Evolutionary conservation across 1,140 invertebrate genomes (phyloP).

Genomic region (Neoseiulus cucumeris): DNA sequence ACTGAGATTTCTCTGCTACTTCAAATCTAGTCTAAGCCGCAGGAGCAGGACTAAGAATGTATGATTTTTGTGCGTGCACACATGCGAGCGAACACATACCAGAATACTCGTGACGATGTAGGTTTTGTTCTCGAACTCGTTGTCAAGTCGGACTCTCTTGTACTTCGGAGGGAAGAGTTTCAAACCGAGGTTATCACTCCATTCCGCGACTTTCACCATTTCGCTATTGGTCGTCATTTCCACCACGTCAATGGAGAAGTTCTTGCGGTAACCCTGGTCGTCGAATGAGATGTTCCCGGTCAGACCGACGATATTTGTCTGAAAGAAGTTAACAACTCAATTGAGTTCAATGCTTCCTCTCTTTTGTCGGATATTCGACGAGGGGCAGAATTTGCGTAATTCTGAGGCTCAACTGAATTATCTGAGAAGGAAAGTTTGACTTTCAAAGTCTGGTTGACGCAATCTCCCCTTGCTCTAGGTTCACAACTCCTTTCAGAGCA

Average conservation of each 20-base stretch:
- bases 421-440: too few relatives aligned
- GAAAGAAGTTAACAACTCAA: slow-evolving; percentile 18
- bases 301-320: slow-evolving; percentile 74
- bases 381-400: too few relatives aligned
- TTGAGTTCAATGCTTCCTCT: too few relatives aligned
- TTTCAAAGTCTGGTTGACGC: too few relatives aligned
- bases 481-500: too few relatives aligned
- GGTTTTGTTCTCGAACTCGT: slow-evolving; percentile 52
- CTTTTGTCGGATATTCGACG: too few relatives aligned
- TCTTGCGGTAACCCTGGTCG: slow-evolving; percentile 57
- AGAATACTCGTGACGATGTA: slow-evolving; percentile 70
- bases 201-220: slow-evolving; percentile 72
- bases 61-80: too few relatives aligned
- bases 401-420: too few relatives aligned
- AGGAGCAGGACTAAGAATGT: too few relatives aligned
- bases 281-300: slow-evolving; percentile 73
- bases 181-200: slow-evolving; percentile 61
- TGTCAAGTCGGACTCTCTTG: slow-evolving; percentile 43
- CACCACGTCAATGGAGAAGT: slow-evolving; percentile 77
- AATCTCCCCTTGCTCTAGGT: too few relatives aligned
- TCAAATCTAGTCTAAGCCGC: too few relatives aligned
- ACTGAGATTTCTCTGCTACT: not conserved
- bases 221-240: slow-evolving; percentile 74
- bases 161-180: slow-evolving; percentile 53
- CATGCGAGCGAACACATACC: too few relatives aligned